These are phyloP conservation scores for Saccostrea glomerata DNA, from an alignment of 1,140 invertebrate species.

Conservation along the genomic window DNA sequence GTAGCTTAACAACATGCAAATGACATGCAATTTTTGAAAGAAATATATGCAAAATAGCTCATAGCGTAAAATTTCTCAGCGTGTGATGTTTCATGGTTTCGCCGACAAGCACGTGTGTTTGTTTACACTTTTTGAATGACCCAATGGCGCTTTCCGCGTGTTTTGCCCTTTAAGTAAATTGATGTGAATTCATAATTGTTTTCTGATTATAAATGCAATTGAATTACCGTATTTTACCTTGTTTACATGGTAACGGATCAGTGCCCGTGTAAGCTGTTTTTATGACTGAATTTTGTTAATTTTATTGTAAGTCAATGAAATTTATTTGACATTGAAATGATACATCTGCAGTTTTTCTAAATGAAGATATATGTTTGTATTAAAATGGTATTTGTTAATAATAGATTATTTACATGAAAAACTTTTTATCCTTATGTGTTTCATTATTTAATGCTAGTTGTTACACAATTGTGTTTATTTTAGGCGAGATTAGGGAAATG, in stretches of 20 bases:
- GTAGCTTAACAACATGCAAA: conserved; percentile 23
- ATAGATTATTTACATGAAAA: neutral
- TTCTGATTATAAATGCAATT: conserved; percentile 26
- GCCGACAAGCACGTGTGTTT: conserved; percentile 20
- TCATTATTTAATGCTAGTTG: neutral
- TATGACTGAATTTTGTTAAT: neutral
- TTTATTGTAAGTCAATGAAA: neutral
- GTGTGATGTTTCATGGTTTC: neutral
- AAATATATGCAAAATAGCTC: conserved; percentile 33
- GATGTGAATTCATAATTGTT: conserved; percentile 35
- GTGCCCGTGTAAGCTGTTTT: neutral
- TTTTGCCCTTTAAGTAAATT: conserved; percentile 22
- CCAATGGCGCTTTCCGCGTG: neutral
- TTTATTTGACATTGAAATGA: neutral
- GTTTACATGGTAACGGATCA: conserved; percentile 1
- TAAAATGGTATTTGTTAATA: neutral
- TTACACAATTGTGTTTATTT: neutral
- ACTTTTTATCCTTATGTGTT: neutral
- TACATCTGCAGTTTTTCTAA: neutral
- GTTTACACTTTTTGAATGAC: conserved; percentile 17
- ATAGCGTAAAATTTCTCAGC: neutral
- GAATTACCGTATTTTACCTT: conserved; percentile 9
- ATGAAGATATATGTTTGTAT: neutral
- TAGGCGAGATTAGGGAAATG: neutral
- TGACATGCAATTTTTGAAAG: conserved; percentile 9